These are phyloP conservation scores for Trichacis sp. DNA, from an alignment of 2,888 invertebrate species.

Conservation along the genomic window DNA sequence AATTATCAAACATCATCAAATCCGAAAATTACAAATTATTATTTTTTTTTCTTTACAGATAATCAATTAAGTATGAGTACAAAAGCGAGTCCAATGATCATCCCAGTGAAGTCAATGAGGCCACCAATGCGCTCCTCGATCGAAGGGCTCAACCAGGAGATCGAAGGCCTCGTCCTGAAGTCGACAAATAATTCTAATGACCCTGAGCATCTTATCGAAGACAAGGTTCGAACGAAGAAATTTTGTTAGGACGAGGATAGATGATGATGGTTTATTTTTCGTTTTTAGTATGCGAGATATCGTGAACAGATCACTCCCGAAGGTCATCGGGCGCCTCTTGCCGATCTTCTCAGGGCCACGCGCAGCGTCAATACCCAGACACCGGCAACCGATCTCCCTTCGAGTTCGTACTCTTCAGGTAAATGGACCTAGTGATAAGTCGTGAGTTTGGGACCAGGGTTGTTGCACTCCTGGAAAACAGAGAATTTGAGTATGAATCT, in stretches of 20 bases:
- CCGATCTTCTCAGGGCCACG: slow-evolving; percentile 78
- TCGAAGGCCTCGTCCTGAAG: slow-evolving; percentile 82
- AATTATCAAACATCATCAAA: background rate
- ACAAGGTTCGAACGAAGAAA: slow-evolving; percentile 72
- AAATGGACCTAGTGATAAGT: slow-evolving; percentile 48
- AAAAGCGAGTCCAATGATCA: slow-evolving; percentile 73
- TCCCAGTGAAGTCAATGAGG: slow-evolving; percentile 72
- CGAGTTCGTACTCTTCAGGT: slow-evolving; percentile 81
- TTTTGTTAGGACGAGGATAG: too few relatives aligned
- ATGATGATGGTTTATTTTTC: background rate
- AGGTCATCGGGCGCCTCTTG: slow-evolving; percentile 87
- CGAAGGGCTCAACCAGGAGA: slow-evolving; percentile 89
- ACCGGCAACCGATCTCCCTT: slow-evolving; percentile 78
- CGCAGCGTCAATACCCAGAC: slow-evolving; percentile 86
- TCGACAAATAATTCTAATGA: slow-evolving; percentile 63
- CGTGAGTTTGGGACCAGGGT: too few relatives aligned
- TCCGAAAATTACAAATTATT: background rate
- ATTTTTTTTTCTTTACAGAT: slow-evolving; percentile 49
- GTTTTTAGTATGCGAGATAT: slow-evolving; percentile 63
- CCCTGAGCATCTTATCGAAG: slow-evolving; percentile 71
- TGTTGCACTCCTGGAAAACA: too few relatives aligned
- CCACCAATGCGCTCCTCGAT: slow-evolving; percentile 85
- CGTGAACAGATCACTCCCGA: slow-evolving; percentile 80
- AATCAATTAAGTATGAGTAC: slow-evolving; percentile 67
- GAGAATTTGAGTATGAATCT: too few relatives aligned